phyloP scores from a whole-genome alignment of 2,888 invertebrate genomes.

The Mesoligia furuncula region DNA sequence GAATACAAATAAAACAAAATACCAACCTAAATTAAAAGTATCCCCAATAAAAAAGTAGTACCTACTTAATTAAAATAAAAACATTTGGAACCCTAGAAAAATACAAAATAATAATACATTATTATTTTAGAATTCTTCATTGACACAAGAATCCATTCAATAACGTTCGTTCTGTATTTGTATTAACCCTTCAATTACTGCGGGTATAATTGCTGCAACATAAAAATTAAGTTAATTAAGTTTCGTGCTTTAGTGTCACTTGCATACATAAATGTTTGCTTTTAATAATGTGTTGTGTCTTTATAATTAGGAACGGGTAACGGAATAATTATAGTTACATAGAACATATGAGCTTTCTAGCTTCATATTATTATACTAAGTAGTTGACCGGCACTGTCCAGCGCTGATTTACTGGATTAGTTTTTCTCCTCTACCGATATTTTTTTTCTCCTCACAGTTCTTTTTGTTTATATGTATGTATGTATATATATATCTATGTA shows the following conservation, averaged over 20 bases:
- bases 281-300: conserved; percentile 18
- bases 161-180: not conserved
- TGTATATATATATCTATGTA: too few species aligned
- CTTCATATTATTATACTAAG: not conserved
- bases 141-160: not conserved
- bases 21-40: not conserved
- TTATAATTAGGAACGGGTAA: not conserved
- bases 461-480: too few species aligned
- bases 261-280: conserved; percentile 1
- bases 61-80: not conserved
- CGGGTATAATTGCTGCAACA: conserved; percentile 21
- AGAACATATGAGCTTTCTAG: not conserved
- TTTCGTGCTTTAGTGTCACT: not conserved
- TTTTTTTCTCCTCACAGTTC: too few species aligned
- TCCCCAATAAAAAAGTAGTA: not conserved
- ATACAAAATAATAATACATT: not conserved
- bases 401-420: too few species aligned
- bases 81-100: not conserved
- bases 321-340: not conserved
- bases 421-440: too few species aligned
- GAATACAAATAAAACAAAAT: not conserved
- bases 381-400: too few species aligned
- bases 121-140: not conserved
- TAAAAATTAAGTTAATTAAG: conserved; percentile 13
- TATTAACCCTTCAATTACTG: conserved; percentile 40